A percentile compares a stretch with the other conserved stretches of the same genome.
Evolutionary conservation across 2,797 vertebrate genomes (phyloP).

Genomic region (Oceanodroma leucorhoa): DNA sequence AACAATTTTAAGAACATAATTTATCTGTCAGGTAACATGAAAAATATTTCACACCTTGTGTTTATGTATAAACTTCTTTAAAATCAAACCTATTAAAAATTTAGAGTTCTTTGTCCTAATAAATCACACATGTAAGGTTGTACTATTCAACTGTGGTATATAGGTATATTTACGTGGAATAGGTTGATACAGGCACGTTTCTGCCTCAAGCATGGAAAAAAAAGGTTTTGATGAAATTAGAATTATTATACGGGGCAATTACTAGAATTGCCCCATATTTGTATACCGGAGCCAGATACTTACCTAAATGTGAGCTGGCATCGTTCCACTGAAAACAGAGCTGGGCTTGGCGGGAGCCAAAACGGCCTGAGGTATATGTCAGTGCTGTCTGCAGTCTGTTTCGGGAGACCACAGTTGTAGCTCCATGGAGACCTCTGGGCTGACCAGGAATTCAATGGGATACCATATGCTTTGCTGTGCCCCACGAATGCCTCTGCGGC

Average conservation of each 20-base stretch:
- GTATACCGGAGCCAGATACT: neutral
- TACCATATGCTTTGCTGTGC: constrained; percentile 16
- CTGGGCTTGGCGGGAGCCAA: neutral
- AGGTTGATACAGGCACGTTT: neutral
- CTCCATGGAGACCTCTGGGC: neutral
- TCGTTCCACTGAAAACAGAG: neutral
- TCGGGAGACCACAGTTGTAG: neutral
- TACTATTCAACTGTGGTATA: neutral
- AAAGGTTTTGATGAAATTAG: constrained; percentile 6
- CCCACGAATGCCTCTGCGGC: neutral
- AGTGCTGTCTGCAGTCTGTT: neutral
- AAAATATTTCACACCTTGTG: neutral
- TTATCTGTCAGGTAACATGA: neutral
- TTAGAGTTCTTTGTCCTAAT: neutral
- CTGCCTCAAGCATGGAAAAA: neutral
- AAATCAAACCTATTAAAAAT: neutral
- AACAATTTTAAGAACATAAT: neutral
- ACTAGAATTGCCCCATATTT: constrained; percentile 6
- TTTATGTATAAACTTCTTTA: neutral
- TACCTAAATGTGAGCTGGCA: neutral
- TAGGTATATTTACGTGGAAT: neutral
- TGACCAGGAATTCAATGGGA: neutral
- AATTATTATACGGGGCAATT: neutral
- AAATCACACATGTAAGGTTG: neutral
- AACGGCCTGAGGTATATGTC: neutral